Conservation (phyloP, 1,140 invertebrate genomes). For the Acyrthosiphon pisum region DNA sequence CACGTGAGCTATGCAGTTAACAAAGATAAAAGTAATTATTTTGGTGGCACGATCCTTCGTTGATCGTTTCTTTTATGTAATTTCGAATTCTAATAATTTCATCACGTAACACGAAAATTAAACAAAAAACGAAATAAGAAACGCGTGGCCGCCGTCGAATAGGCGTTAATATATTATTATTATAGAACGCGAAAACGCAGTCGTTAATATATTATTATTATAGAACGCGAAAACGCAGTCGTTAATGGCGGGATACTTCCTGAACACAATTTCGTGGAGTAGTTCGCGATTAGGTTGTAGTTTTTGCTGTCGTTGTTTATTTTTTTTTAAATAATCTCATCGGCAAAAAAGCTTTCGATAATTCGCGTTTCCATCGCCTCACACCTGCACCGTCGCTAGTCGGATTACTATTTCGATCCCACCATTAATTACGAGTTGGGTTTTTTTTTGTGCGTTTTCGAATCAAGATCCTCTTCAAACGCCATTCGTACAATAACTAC, state of each 20-base stretch:
- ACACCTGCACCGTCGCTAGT: background rate
- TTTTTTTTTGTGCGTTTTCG: background rate
- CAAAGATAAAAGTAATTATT: background rate
- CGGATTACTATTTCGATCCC: background rate
- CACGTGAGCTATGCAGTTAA: background rate
- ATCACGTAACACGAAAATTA: background rate
- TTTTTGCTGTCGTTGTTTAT: background rate
- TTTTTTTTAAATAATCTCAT: background rate
- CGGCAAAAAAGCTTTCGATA: background rate
- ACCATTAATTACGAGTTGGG: background rate
- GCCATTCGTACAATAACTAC: background rate
- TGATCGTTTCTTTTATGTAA: background rate
- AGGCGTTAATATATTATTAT: background rate
- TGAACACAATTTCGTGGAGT: background rate
- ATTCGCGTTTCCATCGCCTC: background rate
- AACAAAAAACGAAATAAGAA: background rate
- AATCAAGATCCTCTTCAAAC: background rate
- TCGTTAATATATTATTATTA: background rate
- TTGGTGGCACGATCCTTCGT: background rate
- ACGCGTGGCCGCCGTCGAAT: background rate
- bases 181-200: background rate
- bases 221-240: background rate
- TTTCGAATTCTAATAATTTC: background rate
- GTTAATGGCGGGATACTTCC: background rate
- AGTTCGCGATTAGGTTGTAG: background rate